Evolutionary conservation across 2,888 invertebrate species (phyloP), one percentile per base, ranked within the genome.

Genomic region (Agonum fuliginosum): DNA sequence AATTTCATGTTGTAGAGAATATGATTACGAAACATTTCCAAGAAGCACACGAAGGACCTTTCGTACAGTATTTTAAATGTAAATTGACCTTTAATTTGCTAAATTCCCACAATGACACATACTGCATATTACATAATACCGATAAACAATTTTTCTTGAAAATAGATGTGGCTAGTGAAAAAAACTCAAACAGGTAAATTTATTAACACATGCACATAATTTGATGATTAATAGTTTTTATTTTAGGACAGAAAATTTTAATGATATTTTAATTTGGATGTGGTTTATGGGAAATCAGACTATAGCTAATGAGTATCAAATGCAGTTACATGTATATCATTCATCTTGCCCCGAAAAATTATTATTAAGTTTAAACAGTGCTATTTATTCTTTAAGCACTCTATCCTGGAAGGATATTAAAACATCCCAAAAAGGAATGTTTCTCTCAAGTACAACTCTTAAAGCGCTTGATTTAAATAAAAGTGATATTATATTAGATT

Each of bases 1-100:
- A 24, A 10, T 54, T 62, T 62, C 30, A 5, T 62, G 27, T 79
- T 83, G 74, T 72, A 85, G 84, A 82, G n/a, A 75, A 80, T 19
- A 80, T 82, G 34, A 75, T 85, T 65, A 81, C 84, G 37, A 80
- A 84, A 43, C 87, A 87, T 80, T 86, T 86, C 79, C 83, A 84
- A 81, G 79, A 78, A 17, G 78, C 48, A 20, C 87, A 87, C 78
- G 81, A 82, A 27, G 86, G 86, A 12, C 86, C 86, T 1, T 79
- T 86, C 6, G 80, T 85, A 10, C 86, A 86, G 78, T 86, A 85
- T 78, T 86, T 86, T 76, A 84, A 82, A 41, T 78, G 83, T 2
- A 82, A 83, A 58, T 69, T 86, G 2, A 80, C 80, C 75, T 78
- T 85, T 51, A 79, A 79, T n/a, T 80, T 84, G 19, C 81, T 80